Percentiles rank a stretch among this genome's conserved stretches.
These are phyloP conservation scores for Gymnocypris eckloni DNA, from an alignment of 2,797 vertebrate genomes.

Conservation along the genomic window DNA sequence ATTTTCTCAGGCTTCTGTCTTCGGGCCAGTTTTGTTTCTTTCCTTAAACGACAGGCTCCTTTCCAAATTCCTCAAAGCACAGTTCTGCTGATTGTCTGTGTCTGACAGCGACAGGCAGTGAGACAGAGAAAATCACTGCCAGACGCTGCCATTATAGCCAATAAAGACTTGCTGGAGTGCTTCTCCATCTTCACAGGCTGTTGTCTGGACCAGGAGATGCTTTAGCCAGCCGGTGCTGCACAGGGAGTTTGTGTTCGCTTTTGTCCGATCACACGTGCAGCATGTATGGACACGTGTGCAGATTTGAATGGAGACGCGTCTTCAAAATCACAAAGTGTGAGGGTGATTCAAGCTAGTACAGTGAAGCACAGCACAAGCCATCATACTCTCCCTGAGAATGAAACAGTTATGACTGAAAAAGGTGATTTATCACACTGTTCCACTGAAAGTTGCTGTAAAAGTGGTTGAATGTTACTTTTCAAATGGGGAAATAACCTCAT, in stretches of 20 bases:
- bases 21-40: slow-evolving; percentile 31
- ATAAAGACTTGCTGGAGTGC: slow-evolving; percentile 31
- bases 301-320: slow-evolving; percentile 2
- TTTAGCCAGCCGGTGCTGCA: background rate
- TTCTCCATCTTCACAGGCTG: slow-evolving; percentile 31
- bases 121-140: slow-evolving; percentile 32
- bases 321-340: slow-evolving; percentile 36
- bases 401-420: slow-evolving; percentile 29
- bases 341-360: slow-evolving; percentile 16
- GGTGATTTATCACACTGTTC: slow-evolving; percentile 10
- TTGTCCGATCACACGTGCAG: slow-evolving; percentile 4
- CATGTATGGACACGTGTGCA: slow-evolving; percentile 24
- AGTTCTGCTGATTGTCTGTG: background rate
- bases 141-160: slow-evolving; percentile 39
- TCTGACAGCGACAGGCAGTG: slow-evolving; percentile 15
- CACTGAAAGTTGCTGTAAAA: slow-evolving; percentile 9
- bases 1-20: slow-evolving; percentile 32
- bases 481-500: background rate
- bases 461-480: background rate
- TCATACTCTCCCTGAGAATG: slow-evolving; percentile 22
- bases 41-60: slow-evolving; percentile 19
- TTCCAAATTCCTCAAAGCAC: slow-evolving; percentile 40
- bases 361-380: slow-evolving; percentile 3
- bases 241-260: background rate
- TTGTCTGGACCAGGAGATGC: slow-evolving; percentile 23